Base-by-base conservation (phyloP, 2,113 vertebrate genomes). In the Pluvialis apricaria region DNA sequence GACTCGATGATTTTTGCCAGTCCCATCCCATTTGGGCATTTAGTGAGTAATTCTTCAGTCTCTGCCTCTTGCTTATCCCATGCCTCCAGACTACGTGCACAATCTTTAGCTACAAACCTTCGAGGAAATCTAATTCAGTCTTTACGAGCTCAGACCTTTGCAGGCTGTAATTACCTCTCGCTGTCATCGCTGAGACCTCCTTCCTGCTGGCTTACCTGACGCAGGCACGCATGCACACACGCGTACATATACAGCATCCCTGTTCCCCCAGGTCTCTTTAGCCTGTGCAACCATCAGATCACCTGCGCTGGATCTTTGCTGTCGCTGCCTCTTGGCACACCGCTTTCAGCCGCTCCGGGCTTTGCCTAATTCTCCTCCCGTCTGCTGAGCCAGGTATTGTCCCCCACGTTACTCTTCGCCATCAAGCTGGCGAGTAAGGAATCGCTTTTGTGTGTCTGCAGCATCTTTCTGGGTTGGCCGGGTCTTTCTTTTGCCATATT, bases 91-190 rank as follows among this genome's bases (percentile, higher is more conserved):
- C 62, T 69, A 51, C 2, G 2, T 47, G 58, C 57, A 22, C 7
- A 36, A 28, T 61, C 32, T 51, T 54, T 4, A 0, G 31, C 62
- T 88, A 28, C 38, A 42, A 73, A 70, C 86, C 94, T 91, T 95
- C 61, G 15, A 97, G 94, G 96, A 95, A 95, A 82, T 54, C 51
- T 72, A 65, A 79, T 76, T 76, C 73, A 1, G 13, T 45, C 77
- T 95, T 96, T 96, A 95, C 0, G 9, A 96, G 96, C 86, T 90
- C 61, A 90, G 93, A 69, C 73, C 66, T 85, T 87, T 82, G 82
- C 84, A 97, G 54, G 36, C 86, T 97, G 4, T 97, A 97, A 97
- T 97, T 96, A 96, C 47, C 70, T 77, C 54, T 82, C 36, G 2
- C 58, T 2, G 70, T 91, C 95, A 88, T 94, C 10, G 0, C 78